Percentiles rank a stretch among this genome's conserved stretches.
Conservation (phyloP, 2,113 vertebrate genomes). For the Sylvia atricapilla region DNA sequence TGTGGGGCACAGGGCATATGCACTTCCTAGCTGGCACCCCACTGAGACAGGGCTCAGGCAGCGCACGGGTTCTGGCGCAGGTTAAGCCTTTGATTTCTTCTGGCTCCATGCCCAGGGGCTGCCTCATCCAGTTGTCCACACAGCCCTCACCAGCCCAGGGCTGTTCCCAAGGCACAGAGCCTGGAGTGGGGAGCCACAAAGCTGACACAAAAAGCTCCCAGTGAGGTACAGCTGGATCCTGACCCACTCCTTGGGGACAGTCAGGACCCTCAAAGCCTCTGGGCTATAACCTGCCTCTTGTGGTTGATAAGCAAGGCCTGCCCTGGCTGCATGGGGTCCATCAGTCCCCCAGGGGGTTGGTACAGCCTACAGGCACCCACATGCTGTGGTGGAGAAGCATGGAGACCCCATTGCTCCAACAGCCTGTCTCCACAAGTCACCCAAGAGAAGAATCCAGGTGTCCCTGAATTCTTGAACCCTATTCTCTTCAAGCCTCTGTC, state of each 20-base stretch:
- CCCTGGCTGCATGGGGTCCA: neutral
- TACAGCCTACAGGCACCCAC: accelerated
- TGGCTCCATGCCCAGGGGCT: neutral
- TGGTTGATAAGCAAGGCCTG: neutral
- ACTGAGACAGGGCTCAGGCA: neutral
- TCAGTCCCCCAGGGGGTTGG: neutral
- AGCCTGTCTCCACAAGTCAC: accelerated
- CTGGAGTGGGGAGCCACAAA: neutral
- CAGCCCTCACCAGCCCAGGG: neutral
- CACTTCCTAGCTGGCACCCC: accelerated
- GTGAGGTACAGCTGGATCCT: neutral
- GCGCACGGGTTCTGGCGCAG: neutral
- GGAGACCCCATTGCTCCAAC: neutral
- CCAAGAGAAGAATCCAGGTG: neutral
- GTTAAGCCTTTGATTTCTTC: neutral
- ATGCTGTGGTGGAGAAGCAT: neutral
- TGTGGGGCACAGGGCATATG: accelerated
- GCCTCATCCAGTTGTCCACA: neutral
- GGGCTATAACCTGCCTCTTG: neutral
- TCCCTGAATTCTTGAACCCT: neutral
- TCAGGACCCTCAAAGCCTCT: neutral
- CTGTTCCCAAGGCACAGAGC: neutral
- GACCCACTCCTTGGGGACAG: neutral
- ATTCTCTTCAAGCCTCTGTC: neutral
- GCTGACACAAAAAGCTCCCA: accelerated